Base-by-base conservation (phyloP, 2,888 invertebrate species). In the Eristalis arbustorum region DNA sequence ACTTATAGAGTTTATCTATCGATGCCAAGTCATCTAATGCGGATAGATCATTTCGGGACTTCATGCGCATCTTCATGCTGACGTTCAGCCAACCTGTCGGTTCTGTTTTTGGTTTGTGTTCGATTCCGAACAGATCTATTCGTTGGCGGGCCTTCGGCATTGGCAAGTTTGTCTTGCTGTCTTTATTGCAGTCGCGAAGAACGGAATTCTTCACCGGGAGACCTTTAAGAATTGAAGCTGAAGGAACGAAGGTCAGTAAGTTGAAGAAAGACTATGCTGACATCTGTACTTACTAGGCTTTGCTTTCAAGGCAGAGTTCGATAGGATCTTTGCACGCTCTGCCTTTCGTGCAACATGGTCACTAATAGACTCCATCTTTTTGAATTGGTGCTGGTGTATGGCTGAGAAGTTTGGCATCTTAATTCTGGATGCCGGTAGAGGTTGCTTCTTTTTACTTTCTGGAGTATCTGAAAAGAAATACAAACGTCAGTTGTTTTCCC, bases 341-440 rank as follows among this genome's bases (percentile, higher is more conserved):
- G 91, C 91, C 88, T 93, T 94, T 0, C 93, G 91, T 23, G 91
- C 90, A 1, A 95, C 93, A 90, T 95, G 94, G 89, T 96, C 95
- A 59, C 94, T 92, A 18, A 96, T 90, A 14, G 95, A 95, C 92
- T 96, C 96, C 95, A 96, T 95, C 92, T 94, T 94, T 34, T 93
- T 93, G 89, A 95, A 96, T 72, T 94, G 93, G 89, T 94, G 94
- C 90, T 95, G 93, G 90, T 96, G 96, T 71, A 96, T 93, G 4
- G 94, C 94, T 0, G 95, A 94, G 91, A 96, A 96, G 92, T 96
- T 95, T 0, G 96, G 96, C 90, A 95, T 91, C 92, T 94, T 95
- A 5, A 93, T 94, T 63, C 94, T 93, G 0, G 90, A 62, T 14
- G 66, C 63, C 23, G 88, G 83, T 14, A 63, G 57, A 3, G 28